These are phyloP conservation scores for Gerris lacustris DNA, from an alignment of 2,888 invertebrate genomes.

Conservation along the genomic window DNA sequence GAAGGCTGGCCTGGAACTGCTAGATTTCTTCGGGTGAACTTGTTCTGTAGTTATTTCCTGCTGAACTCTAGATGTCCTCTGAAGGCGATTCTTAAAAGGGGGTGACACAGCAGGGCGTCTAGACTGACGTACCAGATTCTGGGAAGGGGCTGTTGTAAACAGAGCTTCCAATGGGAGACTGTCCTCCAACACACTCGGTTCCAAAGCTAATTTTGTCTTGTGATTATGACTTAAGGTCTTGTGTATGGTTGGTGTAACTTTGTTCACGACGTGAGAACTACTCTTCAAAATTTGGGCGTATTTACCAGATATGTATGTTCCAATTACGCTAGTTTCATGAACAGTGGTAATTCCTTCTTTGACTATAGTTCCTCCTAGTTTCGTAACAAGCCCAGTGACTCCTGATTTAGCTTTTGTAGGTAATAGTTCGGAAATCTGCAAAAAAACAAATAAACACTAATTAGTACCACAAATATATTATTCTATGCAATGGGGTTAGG, in stretches of 20 bases:
- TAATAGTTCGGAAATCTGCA: constrained; percentile 48
- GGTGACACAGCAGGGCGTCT: constrained; percentile 39
- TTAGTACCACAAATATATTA: neutral
- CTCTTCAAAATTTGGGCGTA: constrained; percentile 75
- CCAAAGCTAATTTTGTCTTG: constrained; percentile 33
- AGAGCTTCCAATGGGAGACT: constrained; percentile 44
- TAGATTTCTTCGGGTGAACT: constrained; percentile 13
- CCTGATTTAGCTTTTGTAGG: constrained; percentile 37
- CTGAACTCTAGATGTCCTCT: constrained; percentile 21
- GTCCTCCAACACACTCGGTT: constrained; percentile 41
- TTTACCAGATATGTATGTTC: constrained; percentile 67
- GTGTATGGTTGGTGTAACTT: constrained; percentile 52
- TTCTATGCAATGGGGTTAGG: neutral
- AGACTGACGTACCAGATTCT: constrained; percentile 39
- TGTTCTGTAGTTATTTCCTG: constrained; percentile 1
- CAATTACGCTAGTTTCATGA: constrained; percentile 79
- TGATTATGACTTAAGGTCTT: constrained; percentile 65
- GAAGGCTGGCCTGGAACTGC: constrained; percentile 21
- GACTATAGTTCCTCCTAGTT: constrained; percentile 69
- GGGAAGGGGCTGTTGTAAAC: constrained; percentile 36
- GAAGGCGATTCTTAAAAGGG: constrained; percentile 28
- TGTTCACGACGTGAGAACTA: constrained; percentile 53
- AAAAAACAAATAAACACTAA: constrained; percentile 15
- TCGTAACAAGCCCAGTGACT: constrained; percentile 58
- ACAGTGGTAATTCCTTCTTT: constrained; percentile 72